Conservation (phyloP, 2,888 invertebrate genomes). For the Meteorus colon region DNA sequence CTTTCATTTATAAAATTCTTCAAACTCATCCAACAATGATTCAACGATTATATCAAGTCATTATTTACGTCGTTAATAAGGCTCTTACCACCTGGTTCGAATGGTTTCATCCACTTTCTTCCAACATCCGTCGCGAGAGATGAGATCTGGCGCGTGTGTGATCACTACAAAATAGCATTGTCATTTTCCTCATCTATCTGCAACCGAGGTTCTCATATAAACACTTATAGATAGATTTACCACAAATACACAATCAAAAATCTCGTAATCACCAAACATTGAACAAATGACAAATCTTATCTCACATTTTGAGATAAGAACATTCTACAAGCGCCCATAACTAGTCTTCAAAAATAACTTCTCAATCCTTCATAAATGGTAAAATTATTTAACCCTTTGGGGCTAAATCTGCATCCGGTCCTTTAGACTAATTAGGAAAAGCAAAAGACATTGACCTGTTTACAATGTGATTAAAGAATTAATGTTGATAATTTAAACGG, state of each 20-base stretch:
- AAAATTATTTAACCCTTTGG: slow-evolving; percentile 4
- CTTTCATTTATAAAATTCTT: neutral
- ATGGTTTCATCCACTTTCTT: neutral
- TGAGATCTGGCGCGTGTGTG: slow-evolving; percentile 20
- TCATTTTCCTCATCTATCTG: slow-evolving; percentile 9
- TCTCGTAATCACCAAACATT: neutral
- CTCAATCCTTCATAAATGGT: neutral
- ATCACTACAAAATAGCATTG: slow-evolving; percentile 17
- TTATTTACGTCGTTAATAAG: neutral
- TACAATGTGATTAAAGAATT: slow-evolving; percentile 40
- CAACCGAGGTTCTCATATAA: slow-evolving; percentile 26
- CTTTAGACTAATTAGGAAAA: slow-evolving; percentile 51
- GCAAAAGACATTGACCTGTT: slow-evolving; percentile 55
- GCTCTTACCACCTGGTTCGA: slow-evolving; percentile 17
- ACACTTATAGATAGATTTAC: neutral
- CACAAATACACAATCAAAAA: neutral
- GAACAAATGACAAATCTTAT: neutral
- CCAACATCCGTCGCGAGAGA: slow-evolving; percentile 5
- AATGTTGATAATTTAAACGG: neutral
- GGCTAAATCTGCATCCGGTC: neutral
- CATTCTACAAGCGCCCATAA: neutral
- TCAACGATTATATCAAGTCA: neutral
- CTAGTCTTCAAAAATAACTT: neutral
- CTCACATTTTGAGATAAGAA: neutral
- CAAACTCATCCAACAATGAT: neutral